phyloP scores from a whole-genome alignment of 23 tunicate species.

The Phallusia fumigata region DNA sequence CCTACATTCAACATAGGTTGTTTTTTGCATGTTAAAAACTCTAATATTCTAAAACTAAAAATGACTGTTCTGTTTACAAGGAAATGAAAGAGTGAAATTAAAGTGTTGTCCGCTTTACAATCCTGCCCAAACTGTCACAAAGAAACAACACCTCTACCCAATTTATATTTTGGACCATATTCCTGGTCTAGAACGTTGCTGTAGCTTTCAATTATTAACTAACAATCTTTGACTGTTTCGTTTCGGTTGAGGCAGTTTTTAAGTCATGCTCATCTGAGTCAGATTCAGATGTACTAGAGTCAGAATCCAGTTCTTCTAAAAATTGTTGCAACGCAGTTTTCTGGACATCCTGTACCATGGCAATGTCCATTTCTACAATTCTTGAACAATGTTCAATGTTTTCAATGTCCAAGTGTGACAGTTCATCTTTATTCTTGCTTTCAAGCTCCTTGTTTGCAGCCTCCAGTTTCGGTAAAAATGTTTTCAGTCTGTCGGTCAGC shows the following conservation, averaged over 20 bases:
- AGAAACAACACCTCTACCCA: no score
- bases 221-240: no score
- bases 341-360: conserved; percentile 43
- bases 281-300: conserved; percentile 11
- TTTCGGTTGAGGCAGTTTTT: background rate
- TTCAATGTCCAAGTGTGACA: conserved; percentile 48
- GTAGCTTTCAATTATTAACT: no score
- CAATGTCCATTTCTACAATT: conserved; percentile 66
- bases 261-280: background rate
- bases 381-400: conserved; percentile 37
- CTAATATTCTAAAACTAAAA: no score
- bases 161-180: no score
- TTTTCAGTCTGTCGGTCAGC: conserved; percentile 39
- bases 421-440: background rate
- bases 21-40: no score
- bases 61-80: no score
- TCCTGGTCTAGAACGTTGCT: no score
- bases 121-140: no score
- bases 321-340: conserved; percentile 35
- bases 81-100: no score
- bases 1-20: no score
- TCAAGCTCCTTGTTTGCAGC: conserved; percentile 39
- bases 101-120: no score
- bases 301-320: conserved; percentile 25
- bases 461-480: conserved; percentile 49